These are phyloP conservation scores for Petrocephalus sullivani DNA, from an alignment of 2,797 vertebrate species.

Conservation along the genomic window DNA sequence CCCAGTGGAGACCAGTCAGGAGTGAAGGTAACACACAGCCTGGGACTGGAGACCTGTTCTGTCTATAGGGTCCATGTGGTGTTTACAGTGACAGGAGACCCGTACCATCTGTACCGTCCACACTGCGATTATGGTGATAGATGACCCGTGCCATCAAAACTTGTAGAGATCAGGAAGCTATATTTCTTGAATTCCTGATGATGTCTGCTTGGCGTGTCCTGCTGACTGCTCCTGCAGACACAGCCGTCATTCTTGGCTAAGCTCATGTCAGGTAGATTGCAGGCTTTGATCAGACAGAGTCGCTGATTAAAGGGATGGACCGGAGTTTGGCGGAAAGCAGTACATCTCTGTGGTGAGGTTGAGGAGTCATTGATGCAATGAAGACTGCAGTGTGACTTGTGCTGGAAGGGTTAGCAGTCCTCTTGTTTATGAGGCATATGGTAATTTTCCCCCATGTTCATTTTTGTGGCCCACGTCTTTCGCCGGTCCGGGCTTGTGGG, in stretches of 20 bases:
- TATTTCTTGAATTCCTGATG: neutral
- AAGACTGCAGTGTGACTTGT: neutral
- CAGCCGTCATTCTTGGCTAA: neutral
- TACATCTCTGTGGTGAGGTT: neutral
- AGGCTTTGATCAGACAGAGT: constrained; percentile 5
- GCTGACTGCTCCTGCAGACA: neutral
- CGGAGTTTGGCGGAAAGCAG: neutral
- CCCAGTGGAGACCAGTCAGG: neutral
- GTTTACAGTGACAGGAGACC: neutral
- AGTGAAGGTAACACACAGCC: neutral
- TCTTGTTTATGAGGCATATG: neutral
- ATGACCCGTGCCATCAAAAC: neutral
- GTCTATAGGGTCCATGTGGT: neutral
- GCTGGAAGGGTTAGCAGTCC: neutral
- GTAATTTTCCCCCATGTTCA: neutral
- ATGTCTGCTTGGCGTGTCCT: neutral
- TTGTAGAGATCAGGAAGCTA: neutral
- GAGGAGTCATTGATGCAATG: neutral
- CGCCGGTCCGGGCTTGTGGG: neutral
- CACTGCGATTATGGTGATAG: neutral
- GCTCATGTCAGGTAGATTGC: constrained; percentile 3
- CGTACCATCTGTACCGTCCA: neutral
- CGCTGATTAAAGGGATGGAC: neutral
- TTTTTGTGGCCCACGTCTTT: neutral
- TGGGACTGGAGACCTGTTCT: neutral